Base-by-base conservation (phyloP, 1,140 invertebrate species). In the Plodia interpunctella region DNA sequence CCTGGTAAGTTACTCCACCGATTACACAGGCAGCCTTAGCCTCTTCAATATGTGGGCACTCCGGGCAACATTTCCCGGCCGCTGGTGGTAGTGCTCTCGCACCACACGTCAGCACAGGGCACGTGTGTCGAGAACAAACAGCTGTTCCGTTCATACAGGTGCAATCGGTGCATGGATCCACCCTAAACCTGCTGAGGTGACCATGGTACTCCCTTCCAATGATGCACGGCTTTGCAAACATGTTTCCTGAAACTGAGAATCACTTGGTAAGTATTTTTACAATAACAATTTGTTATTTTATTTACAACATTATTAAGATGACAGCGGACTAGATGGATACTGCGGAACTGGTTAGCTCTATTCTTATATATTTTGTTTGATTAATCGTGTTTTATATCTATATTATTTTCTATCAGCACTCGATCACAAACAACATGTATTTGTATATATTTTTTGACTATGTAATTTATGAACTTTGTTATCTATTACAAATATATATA, bases 151-250 rank as follows among this genome's bases (percentile, higher is more conserved):
- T 95, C 38, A 87, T 60, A 74, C 97, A 98, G 0, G 91, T 93
- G 83, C 97, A 98, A 25, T 92, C 92, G 0, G 96, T 97, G 80
- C 97, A 98, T 3, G 93, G 91, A 74, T 97, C 96, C 13, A 94
- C 90, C 21, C 90, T 88, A 67, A 95, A 94, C 13, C 91, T 78
- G 13, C 87, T 82, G 4, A 91, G 91, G 50, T 93, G 90, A 13
- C 87, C 82, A 76, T 94, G 92, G 30, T 94, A 90, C 30, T 92
- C 91, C 19, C 92, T 92, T 18, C 94, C 93, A 17, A 97, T 90
- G 53, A 96, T 90, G 76, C 96, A 97, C 0, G 90, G 91, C 59
- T 92, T 93, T 59, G 87, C 87, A 0, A 90, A 87, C 5, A 90
- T 82, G 60, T 81, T 90, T 60, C 91, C 91, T 88, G 87, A 65